Evolutionary conservation across 1,140 invertebrate species (phyloP).

Genomic region (Ladona fulva): DNA sequence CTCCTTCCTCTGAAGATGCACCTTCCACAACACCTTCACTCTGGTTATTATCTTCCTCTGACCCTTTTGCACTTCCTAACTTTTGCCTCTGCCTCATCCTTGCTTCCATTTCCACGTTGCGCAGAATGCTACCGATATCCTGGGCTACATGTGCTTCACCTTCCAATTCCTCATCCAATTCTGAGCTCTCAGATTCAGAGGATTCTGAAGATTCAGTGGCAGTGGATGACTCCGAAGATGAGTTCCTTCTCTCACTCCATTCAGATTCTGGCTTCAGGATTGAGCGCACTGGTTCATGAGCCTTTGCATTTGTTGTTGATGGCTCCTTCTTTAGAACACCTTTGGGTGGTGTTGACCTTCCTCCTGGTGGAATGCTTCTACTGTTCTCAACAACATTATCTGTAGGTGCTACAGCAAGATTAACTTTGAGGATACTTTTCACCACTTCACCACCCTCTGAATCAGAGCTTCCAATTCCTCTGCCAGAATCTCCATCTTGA

Average conservation of each 20-base stretch:
- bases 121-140: background rate
- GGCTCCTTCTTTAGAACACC: background rate
- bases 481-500: background rate
- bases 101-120: background rate
- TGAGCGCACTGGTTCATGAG: background rate
- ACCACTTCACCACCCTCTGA: background rate
- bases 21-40: background rate
- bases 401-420: background rate
- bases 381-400: background rate
- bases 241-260: conserved; percentile 22
- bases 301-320: background rate
- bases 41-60: too few relatives aligned
- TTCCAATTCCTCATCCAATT: background rate
- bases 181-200: background rate
- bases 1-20: background rate
- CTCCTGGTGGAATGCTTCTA: background rate
- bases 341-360: background rate
- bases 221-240: conserved; percentile 21
- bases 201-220: background rate
- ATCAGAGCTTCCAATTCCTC: background rate
- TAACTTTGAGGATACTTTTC: background rate
- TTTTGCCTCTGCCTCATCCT: background rate
- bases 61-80: too few relatives aligned
- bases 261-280: background rate
- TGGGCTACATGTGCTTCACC: too few relatives aligned